Conservation (phyloP, 2,888 invertebrate genomes). For the Lycaena phlaeas region DNA sequence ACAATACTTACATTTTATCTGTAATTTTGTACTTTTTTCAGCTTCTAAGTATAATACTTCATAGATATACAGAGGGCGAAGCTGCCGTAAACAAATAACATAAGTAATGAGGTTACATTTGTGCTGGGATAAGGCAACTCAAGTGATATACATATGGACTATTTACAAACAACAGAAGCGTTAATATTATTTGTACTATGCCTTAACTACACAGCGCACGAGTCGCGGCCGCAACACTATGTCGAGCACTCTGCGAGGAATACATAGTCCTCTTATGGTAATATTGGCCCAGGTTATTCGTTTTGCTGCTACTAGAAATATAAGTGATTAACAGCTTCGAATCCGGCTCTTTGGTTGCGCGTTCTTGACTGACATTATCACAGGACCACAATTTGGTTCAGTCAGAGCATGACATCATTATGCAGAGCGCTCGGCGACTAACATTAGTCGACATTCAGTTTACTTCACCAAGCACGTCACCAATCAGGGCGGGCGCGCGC, state of each 20-base stretch:
- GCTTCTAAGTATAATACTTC: slow-evolving; percentile 28
- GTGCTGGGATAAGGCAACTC: slow-evolving; percentile 47
- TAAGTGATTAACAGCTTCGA: too few species aligned
- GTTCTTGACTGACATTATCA: too few species aligned
- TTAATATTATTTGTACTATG: slow-evolving; percentile 55
- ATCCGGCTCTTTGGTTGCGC: too few species aligned
- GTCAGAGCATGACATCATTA: too few species aligned
- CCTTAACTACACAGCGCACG: slow-evolving; percentile 34
- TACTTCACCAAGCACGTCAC: background rate
- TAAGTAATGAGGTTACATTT: slow-evolving; percentile 14
- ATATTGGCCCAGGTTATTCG: too few species aligned
- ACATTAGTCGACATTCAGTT: too few species aligned
- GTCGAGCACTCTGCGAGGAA: slow-evolving; percentile 4
- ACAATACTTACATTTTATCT: slow-evolving; percentile 46
- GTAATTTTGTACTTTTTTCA: slow-evolving; percentile 68
- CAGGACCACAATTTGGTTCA: too few species aligned
- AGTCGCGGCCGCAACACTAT: slow-evolving; percentile 18
- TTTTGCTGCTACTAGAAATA: too few species aligned
- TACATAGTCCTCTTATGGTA: too few species aligned
- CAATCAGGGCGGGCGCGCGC: slow-evolving; percentile 2
- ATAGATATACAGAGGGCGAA: slow-evolving; percentile 29
- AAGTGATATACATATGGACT: slow-evolving; percentile 32
- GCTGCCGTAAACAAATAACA: slow-evolving; percentile 18
- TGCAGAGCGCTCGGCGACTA: background rate
- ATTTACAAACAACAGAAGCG: slow-evolving; percentile 37